These are phyloP conservation scores for Tenthredo livida DNA, from an alignment of 2,888 invertebrate species.

Conservation along the genomic window DNA sequence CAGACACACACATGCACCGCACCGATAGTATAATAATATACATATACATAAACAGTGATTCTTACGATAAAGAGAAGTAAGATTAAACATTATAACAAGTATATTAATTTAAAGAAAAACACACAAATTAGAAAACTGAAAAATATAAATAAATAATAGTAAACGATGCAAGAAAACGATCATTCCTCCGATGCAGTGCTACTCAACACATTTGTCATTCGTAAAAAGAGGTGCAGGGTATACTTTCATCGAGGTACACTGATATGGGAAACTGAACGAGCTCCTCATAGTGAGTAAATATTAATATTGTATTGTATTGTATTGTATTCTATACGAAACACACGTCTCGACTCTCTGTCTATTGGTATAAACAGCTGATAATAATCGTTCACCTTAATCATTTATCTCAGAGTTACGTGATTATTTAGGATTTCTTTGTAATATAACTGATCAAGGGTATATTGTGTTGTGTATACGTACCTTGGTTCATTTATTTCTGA, in stretches of 20 bases:
- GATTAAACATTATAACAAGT: too few relatives aligned
- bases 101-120: too few relatives aligned
- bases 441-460: too few relatives aligned
- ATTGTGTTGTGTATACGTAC: too few relatives aligned
- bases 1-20: neutral
- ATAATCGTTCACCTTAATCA: neutral
- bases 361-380: too few relatives aligned
- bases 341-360: too few relatives aligned
- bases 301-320: too few relatives aligned
- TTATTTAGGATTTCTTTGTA: neutral
- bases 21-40: neutral
- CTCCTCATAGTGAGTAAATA: conserved; percentile 80
- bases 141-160: neutral
- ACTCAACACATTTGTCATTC: conserved; percentile 82
- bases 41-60: neutral
- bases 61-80: neutral
- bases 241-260: conserved; percentile 83
- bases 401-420: neutral
- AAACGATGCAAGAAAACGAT: conserved; percentile 68
- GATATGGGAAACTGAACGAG: conserved; percentile 83
- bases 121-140: too few relatives aligned
- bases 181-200: conserved; percentile 72
- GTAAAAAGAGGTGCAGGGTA: conserved; percentile 83
- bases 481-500: neutral
- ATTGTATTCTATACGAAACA: too few relatives aligned